Evolutionary conservation across 2,888 invertebrate species (phyloP).

Genomic region (Nemotelus nigrinus): DNA sequence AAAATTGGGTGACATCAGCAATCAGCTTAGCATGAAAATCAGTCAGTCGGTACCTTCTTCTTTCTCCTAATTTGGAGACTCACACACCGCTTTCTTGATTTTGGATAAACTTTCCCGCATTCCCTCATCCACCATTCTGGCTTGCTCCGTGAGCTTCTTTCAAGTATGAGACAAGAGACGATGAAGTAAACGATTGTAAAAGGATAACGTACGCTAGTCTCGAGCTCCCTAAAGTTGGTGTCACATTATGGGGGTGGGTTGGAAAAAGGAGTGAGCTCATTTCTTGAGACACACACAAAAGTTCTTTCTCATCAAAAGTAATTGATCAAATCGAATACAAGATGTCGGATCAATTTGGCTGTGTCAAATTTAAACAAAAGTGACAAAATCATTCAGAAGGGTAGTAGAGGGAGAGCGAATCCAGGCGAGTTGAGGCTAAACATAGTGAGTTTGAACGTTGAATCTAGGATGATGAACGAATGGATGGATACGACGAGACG

Average conservation of each 20-base stretch:
- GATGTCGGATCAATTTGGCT: constrained; percentile 60
- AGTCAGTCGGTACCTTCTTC: not conserved
- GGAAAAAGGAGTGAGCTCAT: no score
- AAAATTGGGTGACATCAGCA: constrained; percentile 28
- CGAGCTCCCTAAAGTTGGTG: no score
- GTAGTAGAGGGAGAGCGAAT: not conserved
- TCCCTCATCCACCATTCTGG: no score
- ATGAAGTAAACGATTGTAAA: no score
- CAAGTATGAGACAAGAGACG: no score
- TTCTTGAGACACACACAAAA: not conserved
- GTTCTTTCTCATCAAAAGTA: constrained; percentile 47
- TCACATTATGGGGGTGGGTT: no score
- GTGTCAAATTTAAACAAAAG: constrained; percentile 57
- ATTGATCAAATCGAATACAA: constrained; percentile 57
- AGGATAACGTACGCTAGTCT: no score
- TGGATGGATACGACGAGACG: not conserved
- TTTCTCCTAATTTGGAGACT: not conserved
- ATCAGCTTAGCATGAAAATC: constrained; percentile 30
- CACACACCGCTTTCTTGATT: not conserved
- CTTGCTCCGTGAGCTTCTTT: no score
- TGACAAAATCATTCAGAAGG: constrained; percentile 30
- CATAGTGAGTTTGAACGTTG: not conserved
- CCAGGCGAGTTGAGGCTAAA: not conserved
- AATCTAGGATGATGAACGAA: not conserved
- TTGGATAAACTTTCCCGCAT: no score